phyloP scores from a whole-genome alignment of 2,888 invertebrate species.

The Dryobotodes eremita region DNA sequence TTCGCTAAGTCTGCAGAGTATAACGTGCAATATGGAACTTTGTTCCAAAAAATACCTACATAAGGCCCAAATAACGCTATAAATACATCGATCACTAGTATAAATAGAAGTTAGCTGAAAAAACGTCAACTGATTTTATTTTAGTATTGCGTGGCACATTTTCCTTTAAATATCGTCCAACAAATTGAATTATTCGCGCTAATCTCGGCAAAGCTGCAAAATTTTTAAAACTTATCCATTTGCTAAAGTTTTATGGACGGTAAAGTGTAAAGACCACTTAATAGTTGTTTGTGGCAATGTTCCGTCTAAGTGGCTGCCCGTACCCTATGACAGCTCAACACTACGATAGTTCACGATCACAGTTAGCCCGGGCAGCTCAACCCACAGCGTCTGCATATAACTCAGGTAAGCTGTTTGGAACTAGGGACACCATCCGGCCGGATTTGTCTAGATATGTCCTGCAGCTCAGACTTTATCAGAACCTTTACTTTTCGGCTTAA shows the following conservation, averaged over 20 bases:
- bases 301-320: constrained; percentile 20
- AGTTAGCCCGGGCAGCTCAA: constrained; percentile 12
- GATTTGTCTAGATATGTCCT: neutral
- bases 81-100: too few relatives aligned
- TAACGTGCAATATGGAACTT: neutral
- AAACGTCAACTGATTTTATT: neutral
- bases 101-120: neutral
- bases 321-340: constrained; percentile 26
- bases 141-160: neutral
- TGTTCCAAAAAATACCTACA: too few relatives aligned
- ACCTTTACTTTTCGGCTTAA: neutral
- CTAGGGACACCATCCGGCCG: neutral
- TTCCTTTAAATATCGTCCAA: neutral
- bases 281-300: constrained; percentile 39
- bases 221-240: constrained; percentile 27
- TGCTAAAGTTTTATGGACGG: constrained; percentile 30
- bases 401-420: constrained; percentile 22
- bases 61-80: neutral
- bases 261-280: constrained; percentile 48
- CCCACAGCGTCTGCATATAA: constrained; percentile 43
- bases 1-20: neutral
- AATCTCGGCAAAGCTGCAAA: constrained; percentile 1
- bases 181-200: neutral
- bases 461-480: neutral
- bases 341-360: constrained; percentile 13